A percentile compares a stretch with the other conserved stretches of the same genome.
These are phyloP conservation scores for Cathartes aura DNA, from an alignment of 2,113 vertebrate genomes.

Conservation along the genomic window DNA sequence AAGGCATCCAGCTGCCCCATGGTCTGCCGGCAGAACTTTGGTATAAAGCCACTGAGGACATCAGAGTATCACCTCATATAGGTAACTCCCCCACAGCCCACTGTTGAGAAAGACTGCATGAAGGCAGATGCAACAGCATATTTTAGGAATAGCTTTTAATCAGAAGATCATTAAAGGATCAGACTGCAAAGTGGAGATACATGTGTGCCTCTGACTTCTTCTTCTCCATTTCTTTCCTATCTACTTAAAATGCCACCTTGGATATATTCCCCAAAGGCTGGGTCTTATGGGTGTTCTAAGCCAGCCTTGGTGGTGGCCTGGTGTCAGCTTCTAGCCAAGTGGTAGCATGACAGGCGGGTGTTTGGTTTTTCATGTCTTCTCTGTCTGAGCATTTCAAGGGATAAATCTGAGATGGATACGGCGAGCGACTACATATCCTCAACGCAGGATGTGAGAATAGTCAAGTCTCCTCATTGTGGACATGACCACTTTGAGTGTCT, in stretches of 20 bases:
- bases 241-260: background rate
- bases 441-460: accelerated
- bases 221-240: background rate
- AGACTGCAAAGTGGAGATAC: background rate
- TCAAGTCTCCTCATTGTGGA: background rate
- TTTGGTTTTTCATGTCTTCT: background rate
- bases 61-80: background rate
- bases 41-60: background rate
- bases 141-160: background rate
- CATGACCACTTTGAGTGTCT: background rate
- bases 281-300: background rate
- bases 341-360: background rate
- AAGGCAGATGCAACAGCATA: background rate
- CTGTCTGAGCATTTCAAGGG: background rate
- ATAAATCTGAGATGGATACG: background rate
- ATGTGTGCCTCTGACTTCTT: background rate
- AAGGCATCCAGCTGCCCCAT: background rate
- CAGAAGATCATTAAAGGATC: background rate
- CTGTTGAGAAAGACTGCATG: background rate
- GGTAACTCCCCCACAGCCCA: no score
- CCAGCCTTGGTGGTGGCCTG: no score
- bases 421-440: background rate
- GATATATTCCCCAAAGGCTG: background rate
- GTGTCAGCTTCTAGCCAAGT: background rate
- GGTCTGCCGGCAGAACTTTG: background rate